Conservation (phyloP, 2,113 vertebrate genomes). For the Saccopteryx leptura region DNA sequence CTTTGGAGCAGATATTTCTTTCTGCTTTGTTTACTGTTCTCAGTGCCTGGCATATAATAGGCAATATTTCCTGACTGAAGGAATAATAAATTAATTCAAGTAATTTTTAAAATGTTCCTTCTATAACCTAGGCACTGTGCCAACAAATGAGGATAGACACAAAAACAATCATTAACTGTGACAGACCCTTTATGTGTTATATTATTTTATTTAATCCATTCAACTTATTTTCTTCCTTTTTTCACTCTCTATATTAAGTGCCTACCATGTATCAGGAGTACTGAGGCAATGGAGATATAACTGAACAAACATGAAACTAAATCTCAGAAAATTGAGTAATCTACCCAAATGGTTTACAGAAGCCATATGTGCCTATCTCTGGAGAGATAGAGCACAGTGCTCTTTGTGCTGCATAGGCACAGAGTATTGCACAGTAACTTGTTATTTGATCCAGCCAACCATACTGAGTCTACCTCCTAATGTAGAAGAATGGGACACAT, state of each 20-base stretch:
- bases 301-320: constrained; percentile 50
- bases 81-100: constrained; percentile 55
- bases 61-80: not conserved
- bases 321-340: constrained; percentile 52
- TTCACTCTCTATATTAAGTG: not conserved
- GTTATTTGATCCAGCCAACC: not conserved
- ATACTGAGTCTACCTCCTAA: not conserved
- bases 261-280: not conserved
- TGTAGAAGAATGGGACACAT: constrained; percentile 20
- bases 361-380: constrained; percentile 5
- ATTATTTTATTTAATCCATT: constrained; percentile 25
- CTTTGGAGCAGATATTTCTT: not conserved
- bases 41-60: not conserved
- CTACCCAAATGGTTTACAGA: not conserved
- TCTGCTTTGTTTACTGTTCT: constrained; percentile 41
- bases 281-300: not conserved
- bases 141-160: constrained; percentile 33
- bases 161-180: constrained; percentile 39
- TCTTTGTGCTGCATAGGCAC: constrained; percentile 6
- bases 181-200: not conserved
- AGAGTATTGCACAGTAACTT: not conserved
- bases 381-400: not conserved
- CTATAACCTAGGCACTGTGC: not conserved
- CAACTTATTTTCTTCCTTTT: not conserved
- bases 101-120: constrained; percentile 30